These are phyloP conservation scores for Rhea pennata DNA, from an alignment of 2,113 vertebrate genomes.

Conservation along the genomic window DNA sequence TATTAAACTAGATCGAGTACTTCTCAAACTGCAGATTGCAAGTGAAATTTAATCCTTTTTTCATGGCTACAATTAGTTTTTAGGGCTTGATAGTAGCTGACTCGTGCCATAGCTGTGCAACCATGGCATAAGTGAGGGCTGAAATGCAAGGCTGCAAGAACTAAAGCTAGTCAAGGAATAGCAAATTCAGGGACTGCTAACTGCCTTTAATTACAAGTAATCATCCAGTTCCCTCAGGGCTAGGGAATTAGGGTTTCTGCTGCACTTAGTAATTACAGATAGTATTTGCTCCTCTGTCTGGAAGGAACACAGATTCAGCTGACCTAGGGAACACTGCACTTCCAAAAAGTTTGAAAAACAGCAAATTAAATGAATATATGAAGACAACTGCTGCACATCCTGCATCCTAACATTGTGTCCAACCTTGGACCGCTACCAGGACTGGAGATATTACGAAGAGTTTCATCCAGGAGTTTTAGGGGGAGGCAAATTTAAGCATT, in stretches of 20 bases:
- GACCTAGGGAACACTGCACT: neutral
- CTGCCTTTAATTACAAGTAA: neutral
- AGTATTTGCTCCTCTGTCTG: neutral
- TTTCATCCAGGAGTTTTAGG: neutral
- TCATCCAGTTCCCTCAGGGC: neutral
- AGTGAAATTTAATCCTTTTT: neutral
- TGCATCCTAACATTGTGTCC: neutral
- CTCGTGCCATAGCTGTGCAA: fast-evolving
- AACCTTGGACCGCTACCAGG: neutral
- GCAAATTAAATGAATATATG: neutral
- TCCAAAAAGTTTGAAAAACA: neutral
- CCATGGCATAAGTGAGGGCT: neutral
- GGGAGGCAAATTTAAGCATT: neutral
- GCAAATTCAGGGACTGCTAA: neutral
- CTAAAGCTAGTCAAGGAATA: neutral
- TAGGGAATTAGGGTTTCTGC: neutral
- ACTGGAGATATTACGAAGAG: neutral
- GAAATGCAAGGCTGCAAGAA: neutral
- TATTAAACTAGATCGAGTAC: neutral
- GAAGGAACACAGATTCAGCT: neutral
- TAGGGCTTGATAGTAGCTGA: neutral
- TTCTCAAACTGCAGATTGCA: neutral
- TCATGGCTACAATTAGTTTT: neutral
- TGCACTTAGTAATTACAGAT: neutral
- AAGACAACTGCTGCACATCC: neutral